Percentiles rank a stretch among this genome's conserved stretches.
Conservation (phyloP, 1,140 invertebrate genomes). For the Rhynchophorus ferrugineus region DNA sequence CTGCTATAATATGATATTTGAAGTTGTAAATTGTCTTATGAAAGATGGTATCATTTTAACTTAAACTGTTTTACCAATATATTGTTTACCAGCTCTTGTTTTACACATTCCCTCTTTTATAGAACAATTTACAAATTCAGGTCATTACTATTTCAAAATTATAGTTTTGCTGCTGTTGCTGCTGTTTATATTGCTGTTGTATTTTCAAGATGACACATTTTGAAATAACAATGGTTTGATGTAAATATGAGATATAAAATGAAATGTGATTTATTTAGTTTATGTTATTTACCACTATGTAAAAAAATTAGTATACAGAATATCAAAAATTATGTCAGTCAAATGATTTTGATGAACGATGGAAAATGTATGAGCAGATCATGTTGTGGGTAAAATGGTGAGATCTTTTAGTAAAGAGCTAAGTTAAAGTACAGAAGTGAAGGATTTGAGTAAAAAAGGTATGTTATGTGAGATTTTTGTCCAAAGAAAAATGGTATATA, state of each 20-base stretch:
- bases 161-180: too few relatives aligned
- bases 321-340: too few relatives aligned
- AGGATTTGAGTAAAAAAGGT: too few relatives aligned
- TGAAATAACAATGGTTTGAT: neutral
- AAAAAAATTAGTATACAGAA: neutral
- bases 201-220: neutral
- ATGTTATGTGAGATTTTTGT: too few relatives aligned
- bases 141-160: neutral
- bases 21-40: neutral
- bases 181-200: neutral
- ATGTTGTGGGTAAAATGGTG: too few relatives aligned
- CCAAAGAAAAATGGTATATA: too few relatives aligned
- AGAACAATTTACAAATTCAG: neutral
- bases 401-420: too few relatives aligned
- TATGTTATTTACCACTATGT: neutral
- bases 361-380: too few relatives aligned
- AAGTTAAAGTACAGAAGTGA: too few relatives aligned
- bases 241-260: neutral
- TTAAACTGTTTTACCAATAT: too few relatives aligned
- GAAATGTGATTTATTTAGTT: conserved; percentile 6
- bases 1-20: neutral
- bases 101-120: neutral
- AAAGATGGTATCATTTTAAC: neutral
- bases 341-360: too few relatives aligned
- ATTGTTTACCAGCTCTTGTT: too few relatives aligned